Percentiles rank a stretch among this genome's conserved stretches.
These are phyloP conservation scores for Sminthurinus signatus DNA, from an alignment of 1,140 invertebrate species.

Conservation along the genomic window DNA sequence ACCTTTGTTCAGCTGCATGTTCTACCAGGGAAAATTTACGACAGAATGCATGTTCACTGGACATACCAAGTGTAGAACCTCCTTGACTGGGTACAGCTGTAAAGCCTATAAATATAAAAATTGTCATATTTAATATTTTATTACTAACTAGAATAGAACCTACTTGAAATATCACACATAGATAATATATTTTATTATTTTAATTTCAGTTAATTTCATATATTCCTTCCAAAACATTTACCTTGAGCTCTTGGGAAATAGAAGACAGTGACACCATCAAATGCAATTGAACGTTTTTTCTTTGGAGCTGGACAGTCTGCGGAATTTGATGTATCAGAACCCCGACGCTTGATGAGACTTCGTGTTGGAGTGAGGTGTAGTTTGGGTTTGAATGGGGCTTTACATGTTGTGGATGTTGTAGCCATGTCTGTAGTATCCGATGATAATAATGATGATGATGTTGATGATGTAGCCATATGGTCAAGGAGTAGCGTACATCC, in stretches of 20 bases:
- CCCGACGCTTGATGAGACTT: slow-evolving; percentile 34
- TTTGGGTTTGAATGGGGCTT: slow-evolving; percentile 5
- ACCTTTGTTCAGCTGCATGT: slow-evolving; percentile 6
- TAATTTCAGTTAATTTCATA: too few species aligned
- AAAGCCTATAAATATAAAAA: too few species aligned
- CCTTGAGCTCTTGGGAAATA: slow-evolving; percentile 93
- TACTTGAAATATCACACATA: too few species aligned
- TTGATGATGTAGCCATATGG: too few species aligned
- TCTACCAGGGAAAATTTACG: slow-evolving; percentile 1
- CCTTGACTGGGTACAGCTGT: too few species aligned
- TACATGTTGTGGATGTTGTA: background rate
- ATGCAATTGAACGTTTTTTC: slow-evolving; percentile 72
- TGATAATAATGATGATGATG: too few species aligned
- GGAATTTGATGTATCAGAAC: background rate
- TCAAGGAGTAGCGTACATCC: too few species aligned
- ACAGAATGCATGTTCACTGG: background rate
- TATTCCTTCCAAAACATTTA: too few species aligned
- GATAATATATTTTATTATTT: too few species aligned
- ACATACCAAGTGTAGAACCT: slow-evolving; percentile 1
- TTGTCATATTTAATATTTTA: too few species aligned
- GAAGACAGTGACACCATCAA: slow-evolving; percentile 87
- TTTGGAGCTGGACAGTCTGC: slow-evolving; percentile 46
- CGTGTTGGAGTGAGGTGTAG: slow-evolving; percentile 4
- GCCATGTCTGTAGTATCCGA: too few species aligned
- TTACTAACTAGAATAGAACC: too few species aligned